These are phyloP conservation scores for Brienomyrus longianalis DNA, from an alignment of 2,113 vertebrate species.

Conservation along the genomic window DNA sequence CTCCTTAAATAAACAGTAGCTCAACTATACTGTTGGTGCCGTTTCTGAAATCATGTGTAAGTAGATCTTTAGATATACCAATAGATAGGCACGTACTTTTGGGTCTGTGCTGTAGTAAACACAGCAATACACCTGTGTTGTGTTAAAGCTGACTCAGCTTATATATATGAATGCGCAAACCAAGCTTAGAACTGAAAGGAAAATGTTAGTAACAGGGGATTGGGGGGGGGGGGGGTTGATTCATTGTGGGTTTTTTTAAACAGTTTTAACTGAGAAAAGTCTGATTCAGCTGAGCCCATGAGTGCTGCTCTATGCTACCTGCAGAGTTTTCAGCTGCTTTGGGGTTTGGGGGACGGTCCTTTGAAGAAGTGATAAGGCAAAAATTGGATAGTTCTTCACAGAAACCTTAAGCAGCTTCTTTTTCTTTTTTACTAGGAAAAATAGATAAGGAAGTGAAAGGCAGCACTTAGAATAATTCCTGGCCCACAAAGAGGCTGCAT, in stretches of 20 bases:
- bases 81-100: not conserved
- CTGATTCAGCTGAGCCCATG: slow-evolving; percentile 27
- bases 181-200: slow-evolving; percentile 23
- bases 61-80: not conserved
- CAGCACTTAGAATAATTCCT: not conserved
- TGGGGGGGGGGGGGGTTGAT: slow-evolving; percentile 10
- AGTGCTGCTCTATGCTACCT: slow-evolving; percentile 34
- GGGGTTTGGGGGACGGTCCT: slow-evolving; percentile 5
- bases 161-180: slow-evolving; percentile 24
- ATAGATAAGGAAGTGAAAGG: not conserved
- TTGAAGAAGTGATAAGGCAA: slow-evolving; percentile 5
- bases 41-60: not conserved
- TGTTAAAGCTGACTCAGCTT: slow-evolving; percentile 52
- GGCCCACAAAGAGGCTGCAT: not conserved
- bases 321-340: slow-evolving; percentile 18
- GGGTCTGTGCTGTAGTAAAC: not conserved
- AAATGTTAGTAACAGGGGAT: slow-evolving; percentile 9
- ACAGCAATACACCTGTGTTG: slow-evolving; percentile 1
- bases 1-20: not conserved
- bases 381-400: slow-evolving; percentile 7
- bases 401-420: not conserved
- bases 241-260: slow-evolving; percentile 22
- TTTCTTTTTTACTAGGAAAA: not conserved
- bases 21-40: not conserved
- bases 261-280: slow-evolving; percentile 22